A percentile compares a stretch with the other conserved stretches of the same genome.
Conservation (phyloP, 2,797 vertebrate genomes). For the Lacerta agilis region DNA sequence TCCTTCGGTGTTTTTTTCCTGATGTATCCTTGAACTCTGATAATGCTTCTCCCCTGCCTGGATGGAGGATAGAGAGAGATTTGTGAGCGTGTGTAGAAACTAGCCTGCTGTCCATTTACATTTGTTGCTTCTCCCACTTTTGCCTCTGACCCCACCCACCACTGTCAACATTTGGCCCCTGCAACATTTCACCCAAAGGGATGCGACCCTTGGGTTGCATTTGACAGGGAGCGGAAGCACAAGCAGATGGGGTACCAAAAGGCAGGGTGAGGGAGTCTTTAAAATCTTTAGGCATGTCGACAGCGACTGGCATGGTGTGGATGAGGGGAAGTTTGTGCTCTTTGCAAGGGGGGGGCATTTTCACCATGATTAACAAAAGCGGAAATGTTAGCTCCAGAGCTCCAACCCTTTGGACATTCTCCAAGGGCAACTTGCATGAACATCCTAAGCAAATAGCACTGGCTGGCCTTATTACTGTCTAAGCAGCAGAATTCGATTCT, state of each 20-base stretch:
- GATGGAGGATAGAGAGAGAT: no score
- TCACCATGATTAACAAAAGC: neutral
- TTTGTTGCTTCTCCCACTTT: no score
- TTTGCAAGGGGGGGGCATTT: neutral
- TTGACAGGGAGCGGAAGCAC: neutral
- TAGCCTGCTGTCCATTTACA: no score
- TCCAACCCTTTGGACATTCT: neutral
- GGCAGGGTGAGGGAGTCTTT: neutral
- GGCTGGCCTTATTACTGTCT: neutral
- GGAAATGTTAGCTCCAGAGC: neutral
- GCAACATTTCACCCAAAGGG: no score
- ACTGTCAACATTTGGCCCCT: no score
- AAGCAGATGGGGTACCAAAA: neutral
- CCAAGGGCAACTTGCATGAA: neutral
- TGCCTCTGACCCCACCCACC: no score
- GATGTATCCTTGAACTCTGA: no score
- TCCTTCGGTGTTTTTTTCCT: no score
- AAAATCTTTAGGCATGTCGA: fast-evolving
- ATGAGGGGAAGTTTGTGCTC: neutral
- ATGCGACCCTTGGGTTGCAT: no score
- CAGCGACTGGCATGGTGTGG: neutral
- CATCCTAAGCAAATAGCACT: neutral
- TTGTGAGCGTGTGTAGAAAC: no score
- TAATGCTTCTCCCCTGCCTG: no score
- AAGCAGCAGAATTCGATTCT: neutral